Base-by-base conservation (phyloP, 2,888 invertebrate genomes). In the Chloromyia formosa region DNA sequence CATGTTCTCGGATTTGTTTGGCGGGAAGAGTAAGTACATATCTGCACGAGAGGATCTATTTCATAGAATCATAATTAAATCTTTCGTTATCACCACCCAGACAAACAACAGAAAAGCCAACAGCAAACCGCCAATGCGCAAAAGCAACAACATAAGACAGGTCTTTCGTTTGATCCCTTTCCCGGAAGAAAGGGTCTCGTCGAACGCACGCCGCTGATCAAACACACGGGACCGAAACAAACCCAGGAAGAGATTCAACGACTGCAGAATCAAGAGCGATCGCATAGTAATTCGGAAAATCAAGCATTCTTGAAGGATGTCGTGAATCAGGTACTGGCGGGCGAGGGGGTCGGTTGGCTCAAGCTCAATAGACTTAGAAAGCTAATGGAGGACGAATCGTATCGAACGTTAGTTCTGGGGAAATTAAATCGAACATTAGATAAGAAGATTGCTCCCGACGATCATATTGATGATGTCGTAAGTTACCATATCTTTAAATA, bases 321-420 rank as follows among this genome's bases (percentile, higher is more conserved):
- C 78, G 87, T 89, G 83, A 82, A 78, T 45, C 85, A 86, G 78
- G 84, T 85, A 1, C 74, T 86, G 23, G 82, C 82, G 5, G 85
- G 85, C 0, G 85, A 85, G 76, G 85, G 85, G 0, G 94, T 99
- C 0, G 97, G 98, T 18, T 98, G 98, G 96, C 88, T 99, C 64
- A 97, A 98, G 83, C 87, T 97, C 18, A 96, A 94, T 82, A 90
- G 97, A 23, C 88, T 98, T 68, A 95, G 94, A 83, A 97, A 97
- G 82, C 87, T 99, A 35, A 97, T 99, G 96, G 98, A 99, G 84
- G 98, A 99, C 84, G 99, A 99, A 86, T 97, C 95, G 62, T 97
- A 98, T 85, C 89, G 99, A 45, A 97, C 96, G 83, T 92, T 99
- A 86, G 95, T 98, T 53, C 91, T 99, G 64, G 95, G 95, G 79